Evolutionary conservation across 1,140 invertebrate species (phyloP), one percentile per base, ranked within the genome.

Genomic region (Rhynchophorus ferrugineus): DNA sequence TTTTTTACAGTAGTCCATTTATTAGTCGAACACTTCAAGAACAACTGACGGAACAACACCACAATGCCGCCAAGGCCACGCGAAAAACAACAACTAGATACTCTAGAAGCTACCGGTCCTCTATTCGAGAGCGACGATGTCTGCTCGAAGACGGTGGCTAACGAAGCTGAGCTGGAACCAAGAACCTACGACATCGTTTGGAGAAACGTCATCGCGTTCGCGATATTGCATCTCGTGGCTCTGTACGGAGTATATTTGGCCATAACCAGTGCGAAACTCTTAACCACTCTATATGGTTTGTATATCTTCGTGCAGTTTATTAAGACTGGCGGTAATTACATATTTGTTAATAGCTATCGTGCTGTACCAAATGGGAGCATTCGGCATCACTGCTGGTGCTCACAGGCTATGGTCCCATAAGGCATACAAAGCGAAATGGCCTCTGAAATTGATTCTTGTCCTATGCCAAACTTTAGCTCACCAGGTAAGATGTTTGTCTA

Each of bases 361-460:
- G 0, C 60, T 88, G 43, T 91, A 91, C 70, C 69, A 83, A 41
- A 67, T 78, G 21, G 79, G 78, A 14, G 90, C 85, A 1, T 63
- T 91, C 14, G 89, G 89, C 2, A 87, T 98, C 45, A 97, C 94
- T 13, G 94, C 90, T 20, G 95, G 95, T 14, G 91, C 90, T 8
- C 94, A 97, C 69, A 78, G 94, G 60, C 76, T 97, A 17, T 97
- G 93, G 93, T 78, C 93, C 6, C 95, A 98, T 70, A 80, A 85
- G 62, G 83, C 91, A 0, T 97, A 95, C 75, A 95, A 95, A 74
- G 95, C 93, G 5, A 91, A 83, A 68, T 82, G 85, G 75, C 93
- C 91, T 1, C 72, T 96, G 1, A 75, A 85, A 48, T 36, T 93
- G 0, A 71, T 97, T 36, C 78, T 84, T 9, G 61, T 87, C 2